Percentiles rank a stretch among this genome's conserved stretches.
Evolutionary conservation across 2,113 vertebrate species (phyloP).

Genomic region (Mandrillus leucophaeus): DNA sequence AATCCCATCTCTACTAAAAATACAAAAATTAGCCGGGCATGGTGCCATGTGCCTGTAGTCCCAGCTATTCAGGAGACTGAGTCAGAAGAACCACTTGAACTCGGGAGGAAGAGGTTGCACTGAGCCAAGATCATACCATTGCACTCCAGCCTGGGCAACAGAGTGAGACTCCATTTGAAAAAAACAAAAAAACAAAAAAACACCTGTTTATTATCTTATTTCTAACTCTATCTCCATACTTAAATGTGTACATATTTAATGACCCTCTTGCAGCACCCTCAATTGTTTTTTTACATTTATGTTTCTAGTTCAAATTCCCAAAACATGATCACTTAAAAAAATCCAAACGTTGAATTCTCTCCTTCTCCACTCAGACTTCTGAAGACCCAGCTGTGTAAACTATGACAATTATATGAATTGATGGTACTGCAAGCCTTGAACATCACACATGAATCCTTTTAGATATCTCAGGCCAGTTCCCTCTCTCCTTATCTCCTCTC

Average conservation of each 20-base stretch:
- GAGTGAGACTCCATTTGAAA: too few relatives aligned
- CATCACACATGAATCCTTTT: neutral
- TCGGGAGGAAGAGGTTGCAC: too few relatives aligned
- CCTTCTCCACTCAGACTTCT: neutral
- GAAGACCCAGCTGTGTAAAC: neutral
- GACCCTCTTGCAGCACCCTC: neutral
- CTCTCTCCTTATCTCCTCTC: neutral
- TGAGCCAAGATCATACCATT: too few relatives aligned
- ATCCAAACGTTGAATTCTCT: neutral
- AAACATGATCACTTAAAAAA: neutral
- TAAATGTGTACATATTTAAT: neutral
- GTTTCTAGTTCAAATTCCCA: neutral
- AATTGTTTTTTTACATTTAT: neutral
- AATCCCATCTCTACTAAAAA: too few relatives aligned
- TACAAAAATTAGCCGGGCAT: too few relatives aligned
- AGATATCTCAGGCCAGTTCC: neutral
- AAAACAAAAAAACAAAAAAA: neutral
- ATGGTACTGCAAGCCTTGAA: neutral
- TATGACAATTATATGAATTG: neutral
- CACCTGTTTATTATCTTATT: neutral
- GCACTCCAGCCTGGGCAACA: too few relatives aligned
- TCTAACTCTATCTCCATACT: neutral
- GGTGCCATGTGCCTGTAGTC: too few relatives aligned
- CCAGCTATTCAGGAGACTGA: too few relatives aligned
- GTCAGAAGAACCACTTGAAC: too few relatives aligned